These are phyloP conservation scores for Drosophila borealis DNA, from an alignment of 2,888 invertebrate species.

Conservation along the genomic window DNA sequence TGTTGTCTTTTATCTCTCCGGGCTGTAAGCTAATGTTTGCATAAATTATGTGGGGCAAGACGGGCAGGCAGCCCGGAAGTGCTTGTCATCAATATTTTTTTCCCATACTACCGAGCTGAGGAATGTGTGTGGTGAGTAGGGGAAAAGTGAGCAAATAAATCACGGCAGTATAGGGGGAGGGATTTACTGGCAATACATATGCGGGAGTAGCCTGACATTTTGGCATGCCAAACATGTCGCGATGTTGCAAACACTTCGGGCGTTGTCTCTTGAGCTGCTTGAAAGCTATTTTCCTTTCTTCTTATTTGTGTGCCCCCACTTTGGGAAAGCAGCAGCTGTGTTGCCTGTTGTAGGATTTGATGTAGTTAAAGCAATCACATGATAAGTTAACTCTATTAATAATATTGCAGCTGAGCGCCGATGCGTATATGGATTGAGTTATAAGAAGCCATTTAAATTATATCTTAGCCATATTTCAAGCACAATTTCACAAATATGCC, in stretches of 20 bases:
- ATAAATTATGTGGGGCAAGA: slow-evolving; percentile 70
- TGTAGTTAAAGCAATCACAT: slow-evolving; percentile 37
- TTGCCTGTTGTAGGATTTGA: slow-evolving; percentile 20
- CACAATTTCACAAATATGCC: slow-evolving; percentile 19
- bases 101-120: slow-evolving; percentile 3
- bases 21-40: slow-evolving; percentile 68
- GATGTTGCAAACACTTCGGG: slow-evolving; percentile 29
- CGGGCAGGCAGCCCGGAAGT: slow-evolving; percentile 67
- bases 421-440: slow-evolving; percentile 17
- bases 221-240: slow-evolving; percentile 75
- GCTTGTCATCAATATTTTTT: slow-evolving; percentile 75
- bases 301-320: background rate
- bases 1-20: slow-evolving; percentile 48
- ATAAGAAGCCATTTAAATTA: slow-evolving; percentile 10
- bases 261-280: slow-evolving; percentile 12
- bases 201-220: slow-evolving; percentile 55
- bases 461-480: slow-evolving; percentile 1
- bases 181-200: slow-evolving; percentile 26
- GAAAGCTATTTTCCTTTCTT: slow-evolving; percentile 5
- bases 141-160: slow-evolving; percentile 56
- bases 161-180: slow-evolving; percentile 27
- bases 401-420: slow-evolving; percentile 15
- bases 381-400: slow-evolving; percentile 54
- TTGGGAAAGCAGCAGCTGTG: slow-evolving; percentile 23
- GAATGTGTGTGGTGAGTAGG: slow-evolving; percentile 12